phyloP scores from a whole-genome alignment of 2,113 vertebrate species.

The Sapajus apella region DNA sequence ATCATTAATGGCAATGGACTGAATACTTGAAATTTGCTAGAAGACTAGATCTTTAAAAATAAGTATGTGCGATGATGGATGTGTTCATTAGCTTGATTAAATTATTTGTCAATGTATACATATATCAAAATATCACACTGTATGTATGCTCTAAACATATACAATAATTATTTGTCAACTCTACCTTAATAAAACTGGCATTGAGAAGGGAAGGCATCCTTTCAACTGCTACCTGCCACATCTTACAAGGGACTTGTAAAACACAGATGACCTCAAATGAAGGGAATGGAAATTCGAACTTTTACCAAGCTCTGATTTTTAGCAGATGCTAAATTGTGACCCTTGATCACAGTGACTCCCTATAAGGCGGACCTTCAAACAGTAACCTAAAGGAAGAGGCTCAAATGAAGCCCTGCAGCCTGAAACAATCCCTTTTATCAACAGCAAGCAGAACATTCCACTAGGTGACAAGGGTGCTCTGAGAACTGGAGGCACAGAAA shows the following conservation, averaged over 20 bases:
- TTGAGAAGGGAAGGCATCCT: accelerated
- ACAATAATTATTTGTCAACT: background rate
- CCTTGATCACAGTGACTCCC: background rate
- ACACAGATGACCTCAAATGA: background rate
- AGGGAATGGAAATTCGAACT: background rate
- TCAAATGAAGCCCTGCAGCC: background rate
- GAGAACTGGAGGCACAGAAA: background rate
- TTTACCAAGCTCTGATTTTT: background rate
- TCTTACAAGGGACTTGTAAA: background rate
- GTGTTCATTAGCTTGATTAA: background rate
- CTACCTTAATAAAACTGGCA: background rate
- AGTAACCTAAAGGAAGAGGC: background rate
- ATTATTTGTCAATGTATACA: background rate
- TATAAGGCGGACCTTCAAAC: background rate
- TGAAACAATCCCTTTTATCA: background rate
- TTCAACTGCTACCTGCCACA: background rate
- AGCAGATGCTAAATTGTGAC: background rate
- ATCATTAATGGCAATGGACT: background rate
- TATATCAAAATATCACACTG: background rate
- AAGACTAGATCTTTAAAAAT: background rate
- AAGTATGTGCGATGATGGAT: background rate
- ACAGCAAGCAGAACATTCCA: background rate
- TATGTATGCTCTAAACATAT: background rate
- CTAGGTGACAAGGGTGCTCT: background rate
- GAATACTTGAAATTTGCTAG: background rate